Conservation (phyloP, 2,113 vertebrate genomes). For the Oenanthe oenanthe region DNA sequence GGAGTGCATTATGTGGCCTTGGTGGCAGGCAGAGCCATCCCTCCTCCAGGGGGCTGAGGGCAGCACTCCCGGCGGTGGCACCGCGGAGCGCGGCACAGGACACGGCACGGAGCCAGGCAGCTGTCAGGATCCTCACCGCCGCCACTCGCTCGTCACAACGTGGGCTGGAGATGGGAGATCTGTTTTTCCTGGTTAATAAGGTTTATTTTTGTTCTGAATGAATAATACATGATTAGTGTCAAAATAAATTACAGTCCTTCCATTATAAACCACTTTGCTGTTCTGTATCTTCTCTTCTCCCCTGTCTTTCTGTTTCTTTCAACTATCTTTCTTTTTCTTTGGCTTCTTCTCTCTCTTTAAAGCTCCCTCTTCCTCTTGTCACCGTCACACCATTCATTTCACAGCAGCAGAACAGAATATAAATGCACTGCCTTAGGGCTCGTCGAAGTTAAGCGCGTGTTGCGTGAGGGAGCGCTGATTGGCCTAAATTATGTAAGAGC, state of each 20-base stretch:
- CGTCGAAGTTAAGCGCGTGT: neutral
- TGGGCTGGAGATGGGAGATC: slow-evolving; percentile 59
- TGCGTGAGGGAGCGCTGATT: neutral
- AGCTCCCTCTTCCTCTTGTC: slow-evolving; percentile 13
- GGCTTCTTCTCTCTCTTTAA: slow-evolving; percentile 15
- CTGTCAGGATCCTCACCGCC: neutral
- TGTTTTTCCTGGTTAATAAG: slow-evolving; percentile 70
- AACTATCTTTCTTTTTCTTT: slow-evolving; percentile 37
- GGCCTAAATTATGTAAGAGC: slow-evolving; percentile 60
- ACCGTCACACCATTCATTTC: slow-evolving; percentile 25
- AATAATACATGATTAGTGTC: slow-evolving; percentile 70
- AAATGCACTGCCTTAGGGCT: slow-evolving; percentile 56
- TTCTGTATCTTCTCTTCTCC: neutral
- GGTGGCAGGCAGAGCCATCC: neutral
- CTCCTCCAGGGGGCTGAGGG: rapidly evolving
- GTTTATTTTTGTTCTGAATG: slow-evolving; percentile 74
- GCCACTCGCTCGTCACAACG: neutral
- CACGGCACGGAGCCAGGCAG: neutral
- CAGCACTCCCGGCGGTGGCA: neutral
- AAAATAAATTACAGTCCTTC: slow-evolving; percentile 68
- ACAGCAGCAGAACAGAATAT: slow-evolving; percentile 18
- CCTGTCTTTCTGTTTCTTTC: slow-evolving; percentile 33
- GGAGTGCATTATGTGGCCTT: neutral
- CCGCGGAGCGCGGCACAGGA: neutral
- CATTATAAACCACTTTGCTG: slow-evolving; percentile 50